Percentiles rank a stretch among this genome's conserved stretches.
These are phyloP conservation scores for Stomatorhinus ivindoensis DNA, from an alignment of 2,113 vertebrate species.

Conservation along the genomic window DNA sequence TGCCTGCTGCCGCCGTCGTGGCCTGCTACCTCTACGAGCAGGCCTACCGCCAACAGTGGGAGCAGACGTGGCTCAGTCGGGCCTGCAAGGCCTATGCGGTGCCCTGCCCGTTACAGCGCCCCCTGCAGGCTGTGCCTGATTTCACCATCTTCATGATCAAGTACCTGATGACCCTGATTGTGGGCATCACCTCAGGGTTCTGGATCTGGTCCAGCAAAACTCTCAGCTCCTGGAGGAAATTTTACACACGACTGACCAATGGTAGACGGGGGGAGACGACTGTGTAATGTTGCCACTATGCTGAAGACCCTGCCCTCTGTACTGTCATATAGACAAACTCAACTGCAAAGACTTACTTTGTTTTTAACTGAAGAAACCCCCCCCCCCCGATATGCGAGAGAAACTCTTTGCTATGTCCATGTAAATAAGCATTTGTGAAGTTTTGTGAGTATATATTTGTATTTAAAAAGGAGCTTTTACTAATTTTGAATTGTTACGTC, in stretches of 20 bases:
- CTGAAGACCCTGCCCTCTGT: conserved; percentile 42
- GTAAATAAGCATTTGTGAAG: conserved; percentile 85
- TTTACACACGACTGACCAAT: conserved; percentile 89
- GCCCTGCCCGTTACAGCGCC: conserved; percentile 70
- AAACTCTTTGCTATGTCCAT: conserved; percentile 45
- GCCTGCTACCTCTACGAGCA: conserved; percentile 97
- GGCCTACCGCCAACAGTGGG: conserved; percentile 95
- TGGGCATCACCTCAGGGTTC: conserved; percentile 95
- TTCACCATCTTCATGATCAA: conserved; percentile 99
- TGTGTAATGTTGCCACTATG: conserved; percentile 43
- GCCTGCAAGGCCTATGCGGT: conserved; percentile 87
- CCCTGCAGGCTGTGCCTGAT: conserved; percentile 82
- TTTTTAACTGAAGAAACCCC: conserved; percentile 4
- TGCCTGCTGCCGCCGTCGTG: conserved; percentile 92
- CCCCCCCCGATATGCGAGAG: conserved; percentile 25
- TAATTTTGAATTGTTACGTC: conserved; percentile 8
- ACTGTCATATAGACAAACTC: conserved; percentile 54
- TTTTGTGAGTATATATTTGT: conserved; percentile 96
- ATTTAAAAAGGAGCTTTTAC: conserved; percentile 73
- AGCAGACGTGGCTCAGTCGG: conserved; percentile 83
- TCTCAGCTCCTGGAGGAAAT: conserved; percentile 92
- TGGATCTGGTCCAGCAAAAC: conserved; percentile 99
- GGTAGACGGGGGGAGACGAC: conserved; percentile 92
- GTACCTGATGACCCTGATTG: conserved; percentile 95
- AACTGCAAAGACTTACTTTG: neutral